Base-by-base conservation (phyloP, 1,140 invertebrate species). In the Cyphomyrmex costatus region DNA sequence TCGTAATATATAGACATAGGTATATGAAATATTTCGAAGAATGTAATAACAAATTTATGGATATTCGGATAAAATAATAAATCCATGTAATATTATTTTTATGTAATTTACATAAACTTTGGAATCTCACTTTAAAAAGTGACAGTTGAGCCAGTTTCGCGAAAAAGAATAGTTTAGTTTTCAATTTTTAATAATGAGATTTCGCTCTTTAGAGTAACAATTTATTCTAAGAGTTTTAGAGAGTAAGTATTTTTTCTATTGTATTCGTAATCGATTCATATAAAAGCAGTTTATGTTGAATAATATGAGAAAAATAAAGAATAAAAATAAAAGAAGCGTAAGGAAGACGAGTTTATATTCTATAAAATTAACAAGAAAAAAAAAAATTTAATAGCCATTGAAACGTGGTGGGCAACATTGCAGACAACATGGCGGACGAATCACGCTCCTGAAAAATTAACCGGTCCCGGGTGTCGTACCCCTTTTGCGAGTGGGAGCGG, bases 361-460 rank as follows among this genome's bases (percentile, higher is more conserved):
- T 24, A 24, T 36, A 36, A 36, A n/a, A 56, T 46, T 78, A 63
- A 63, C 1, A 33, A 16, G n/a, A 21, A 76, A 77, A 5, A 24
- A 12, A 19, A 19, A 30, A 33, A 42, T 74, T 78, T 58, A 19
- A 4, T 10, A 24, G 46, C 14, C 21, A 16, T 12, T 19, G 73
- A 53, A 53, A 74, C 10, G 70, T 68, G 24, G 27, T 51, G 42
- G 14, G n/a, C 19, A 27, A 83, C 27, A 46, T 68, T 46, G 68
- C 56, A 65, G 68, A 63, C 42, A 71, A 21, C 30, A 65, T 53
- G 68, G n/a, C 60, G 51, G 36, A 27, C 53, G 68, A 86, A 83
- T 86, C 78, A 70, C 8, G 68, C 65, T 21, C 58, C 60, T 90
- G 79, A 88, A 91, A 91, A 91, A 91, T 91, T 88, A 90, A 87